Percentiles rank a stretch among this genome's conserved stretches.
Evolutionary conservation across 2,888 invertebrate species (phyloP).

Genomic region (Xanthorhoe spadicearia): DNA sequence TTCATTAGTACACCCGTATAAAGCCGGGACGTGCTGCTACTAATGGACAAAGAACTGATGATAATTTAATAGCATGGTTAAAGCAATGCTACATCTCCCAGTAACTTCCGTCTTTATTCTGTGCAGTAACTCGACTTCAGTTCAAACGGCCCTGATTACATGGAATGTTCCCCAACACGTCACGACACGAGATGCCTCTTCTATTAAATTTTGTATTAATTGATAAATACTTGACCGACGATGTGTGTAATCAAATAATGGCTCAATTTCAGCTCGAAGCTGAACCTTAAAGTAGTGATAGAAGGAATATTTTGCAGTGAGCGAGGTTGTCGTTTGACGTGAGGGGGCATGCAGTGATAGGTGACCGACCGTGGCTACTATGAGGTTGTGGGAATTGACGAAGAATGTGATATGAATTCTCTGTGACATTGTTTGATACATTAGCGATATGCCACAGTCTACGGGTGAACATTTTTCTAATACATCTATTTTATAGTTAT

Average conservation of each 20-base stretch:
- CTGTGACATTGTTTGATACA: slow-evolving; percentile 30
- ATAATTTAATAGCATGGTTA: slow-evolving; percentile 3
- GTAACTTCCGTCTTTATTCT: too few species aligned
- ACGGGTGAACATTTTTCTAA: background rate
- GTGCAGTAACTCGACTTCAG: slow-evolving; percentile 11
- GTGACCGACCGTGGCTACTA: slow-evolving; percentile 52
- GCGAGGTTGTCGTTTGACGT: slow-evolving; percentile 33
- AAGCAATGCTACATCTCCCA: slow-evolving; percentile 10
- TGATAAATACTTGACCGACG: slow-evolving; percentile 81
- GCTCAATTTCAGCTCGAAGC: slow-evolving; percentile 56
- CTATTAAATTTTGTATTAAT: slow-evolving; percentile 79
- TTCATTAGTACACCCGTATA: too few species aligned
- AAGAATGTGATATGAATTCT: slow-evolving; percentile 53
- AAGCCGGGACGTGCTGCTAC: too few species aligned
- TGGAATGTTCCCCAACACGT: slow-evolving; percentile 64
- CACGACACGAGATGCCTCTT: slow-evolving; percentile 68
- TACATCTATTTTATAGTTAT: background rate
- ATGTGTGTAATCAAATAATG: slow-evolving; percentile 81
- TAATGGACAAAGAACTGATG: too few species aligned
- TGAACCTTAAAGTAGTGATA: background rate
- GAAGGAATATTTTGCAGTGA: slow-evolving; percentile 40
- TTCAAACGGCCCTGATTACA: slow-evolving; percentile 52
- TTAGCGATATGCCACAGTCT: slow-evolving; percentile 7
- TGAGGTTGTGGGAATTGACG: slow-evolving; percentile 47
- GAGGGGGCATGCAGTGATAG: slow-evolving; percentile 44